phyloP scores from a whole-genome alignment of 1,140 invertebrate species.

The Diachasma alloeum region DNA sequence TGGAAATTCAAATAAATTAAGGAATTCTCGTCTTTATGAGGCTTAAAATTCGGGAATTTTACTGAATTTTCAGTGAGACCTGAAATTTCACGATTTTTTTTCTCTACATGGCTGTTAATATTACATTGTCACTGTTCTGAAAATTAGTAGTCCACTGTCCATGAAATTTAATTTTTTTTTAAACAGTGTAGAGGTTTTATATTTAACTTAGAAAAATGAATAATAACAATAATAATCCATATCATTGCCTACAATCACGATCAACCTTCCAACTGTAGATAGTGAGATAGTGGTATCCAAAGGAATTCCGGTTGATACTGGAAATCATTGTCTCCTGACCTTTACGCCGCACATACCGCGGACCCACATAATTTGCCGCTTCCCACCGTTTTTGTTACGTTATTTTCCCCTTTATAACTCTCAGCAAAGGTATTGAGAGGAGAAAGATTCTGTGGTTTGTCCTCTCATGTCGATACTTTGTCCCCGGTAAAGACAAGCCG shows the following conservation, averaged over 20 bases:
- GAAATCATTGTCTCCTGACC: slow-evolving; percentile 33
- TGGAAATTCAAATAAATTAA: too few relatives aligned
- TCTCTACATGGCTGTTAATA: too few relatives aligned
- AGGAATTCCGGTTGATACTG: slow-evolving; percentile 4
- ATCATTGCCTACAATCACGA: neutral
- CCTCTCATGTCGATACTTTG: slow-evolving; percentile 27
- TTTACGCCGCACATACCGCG: neutral
- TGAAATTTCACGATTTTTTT: too few relatives aligned
- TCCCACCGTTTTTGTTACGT: neutral
- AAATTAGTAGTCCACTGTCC: too few relatives aligned
- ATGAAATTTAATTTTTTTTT: too few relatives aligned
- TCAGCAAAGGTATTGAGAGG: neutral
- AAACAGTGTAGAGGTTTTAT: too few relatives aligned
- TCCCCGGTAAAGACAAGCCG: slow-evolving; percentile 28
- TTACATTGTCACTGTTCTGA: too few relatives aligned
- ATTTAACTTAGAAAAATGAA: too few relatives aligned
- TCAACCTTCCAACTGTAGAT: neutral
- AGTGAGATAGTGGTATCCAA: neutral
- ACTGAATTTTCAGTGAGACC: too few relatives aligned
- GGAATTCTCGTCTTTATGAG: too few relatives aligned
- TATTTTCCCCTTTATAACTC: neutral
- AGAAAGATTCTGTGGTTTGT: neutral
- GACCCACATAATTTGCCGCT: neutral
- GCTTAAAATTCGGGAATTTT: too few relatives aligned
- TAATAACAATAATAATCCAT: neutral